phyloP scores from a whole-genome alignment of 2,888 invertebrate species.

The Slavum lentiscoides region DNA sequence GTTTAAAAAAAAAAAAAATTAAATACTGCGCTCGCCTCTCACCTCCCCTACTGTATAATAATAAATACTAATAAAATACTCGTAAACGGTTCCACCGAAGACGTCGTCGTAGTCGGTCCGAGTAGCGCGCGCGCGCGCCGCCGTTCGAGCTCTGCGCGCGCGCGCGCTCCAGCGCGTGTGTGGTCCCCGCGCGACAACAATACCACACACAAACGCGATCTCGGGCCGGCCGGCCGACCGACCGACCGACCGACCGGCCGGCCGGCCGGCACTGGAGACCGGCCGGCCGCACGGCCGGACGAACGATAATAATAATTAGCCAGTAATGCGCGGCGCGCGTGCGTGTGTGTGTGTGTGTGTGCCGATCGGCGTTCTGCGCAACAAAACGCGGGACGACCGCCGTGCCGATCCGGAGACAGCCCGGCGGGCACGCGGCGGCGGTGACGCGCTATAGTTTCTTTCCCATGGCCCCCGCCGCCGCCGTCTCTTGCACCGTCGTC shows the following conservation, averaged over 20 bases:
- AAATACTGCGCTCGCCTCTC: not conserved
- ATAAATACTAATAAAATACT: too few relatives aligned
- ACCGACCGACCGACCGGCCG: too few relatives aligned
- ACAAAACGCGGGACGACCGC: not conserved
- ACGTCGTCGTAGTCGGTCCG: too few relatives aligned
- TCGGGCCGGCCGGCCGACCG: too few relatives aligned
- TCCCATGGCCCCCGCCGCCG: slow-evolving; percentile 15
- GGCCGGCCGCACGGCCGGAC: too few relatives aligned
- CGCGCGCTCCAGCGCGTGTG: too few relatives aligned
- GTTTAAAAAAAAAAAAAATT: not conserved
- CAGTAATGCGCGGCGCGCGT: not conserved
- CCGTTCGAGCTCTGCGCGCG: too few relatives aligned
- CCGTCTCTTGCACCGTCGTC: not conserved
- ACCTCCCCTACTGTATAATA: too few relatives aligned
- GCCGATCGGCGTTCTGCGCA: slow-evolving; percentile 1
- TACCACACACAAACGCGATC: slow-evolving; percentile 1
- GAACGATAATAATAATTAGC: too few relatives aligned
- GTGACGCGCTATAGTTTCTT: slow-evolving; percentile 26
- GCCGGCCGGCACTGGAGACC: too few relatives aligned
- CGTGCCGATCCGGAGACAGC: slow-evolving; percentile 29
- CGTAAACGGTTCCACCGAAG: too few relatives aligned
- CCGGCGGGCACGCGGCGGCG: slow-evolving; percentile 41
- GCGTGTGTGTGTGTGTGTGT: not conserved
- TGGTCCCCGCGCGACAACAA: slow-evolving; percentile 5
- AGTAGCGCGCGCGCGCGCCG: too few relatives aligned